Evolutionary conservation across 2,113 vertebrate genomes (phyloP).

Genomic region (Pterophyllum scalare): DNA sequence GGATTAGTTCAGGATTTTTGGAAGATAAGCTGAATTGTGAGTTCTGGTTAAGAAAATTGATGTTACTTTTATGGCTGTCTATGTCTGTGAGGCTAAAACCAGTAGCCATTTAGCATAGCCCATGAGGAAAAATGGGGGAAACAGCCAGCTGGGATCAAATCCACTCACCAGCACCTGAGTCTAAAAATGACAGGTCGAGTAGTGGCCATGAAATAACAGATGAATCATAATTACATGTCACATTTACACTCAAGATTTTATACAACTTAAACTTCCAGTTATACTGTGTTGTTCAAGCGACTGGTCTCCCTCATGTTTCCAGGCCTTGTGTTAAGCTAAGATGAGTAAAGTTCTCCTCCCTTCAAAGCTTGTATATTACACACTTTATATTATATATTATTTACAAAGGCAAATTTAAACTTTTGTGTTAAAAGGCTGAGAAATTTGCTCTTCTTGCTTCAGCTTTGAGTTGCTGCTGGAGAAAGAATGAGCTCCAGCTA

Average conservation of each 20-base stretch:
- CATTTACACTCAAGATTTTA: not conserved
- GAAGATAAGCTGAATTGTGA: not conserved
- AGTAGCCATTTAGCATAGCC: not conserved
- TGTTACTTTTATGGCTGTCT: not conserved
- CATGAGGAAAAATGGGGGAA: not conserved
- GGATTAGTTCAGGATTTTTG: not conserved
- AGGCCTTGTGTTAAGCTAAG: not conserved
- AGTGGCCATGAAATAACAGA: not conserved
- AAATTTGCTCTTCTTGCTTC: slow-evolving; percentile 23
- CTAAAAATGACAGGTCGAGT: not conserved
- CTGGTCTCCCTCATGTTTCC: not conserved
- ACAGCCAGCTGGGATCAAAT: not conserved
- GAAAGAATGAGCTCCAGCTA: slow-evolving; percentile 39
- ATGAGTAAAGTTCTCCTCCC: not conserved
- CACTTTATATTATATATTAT: not conserved
- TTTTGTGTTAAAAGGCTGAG: slow-evolving; percentile 7
- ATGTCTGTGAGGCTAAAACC: not conserved
- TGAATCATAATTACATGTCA: not conserved
- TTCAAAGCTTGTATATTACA: not conserved
- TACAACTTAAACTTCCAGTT: not conserved
- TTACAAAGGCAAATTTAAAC: not conserved
- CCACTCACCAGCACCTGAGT: not conserved
- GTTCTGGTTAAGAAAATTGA: not conserved
- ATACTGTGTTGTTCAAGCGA: no score
- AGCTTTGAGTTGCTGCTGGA: slow-evolving; percentile 42